phyloP scores from a whole-genome alignment of 1,140 invertebrate species.

The Brachionus paranguensis region DNA sequence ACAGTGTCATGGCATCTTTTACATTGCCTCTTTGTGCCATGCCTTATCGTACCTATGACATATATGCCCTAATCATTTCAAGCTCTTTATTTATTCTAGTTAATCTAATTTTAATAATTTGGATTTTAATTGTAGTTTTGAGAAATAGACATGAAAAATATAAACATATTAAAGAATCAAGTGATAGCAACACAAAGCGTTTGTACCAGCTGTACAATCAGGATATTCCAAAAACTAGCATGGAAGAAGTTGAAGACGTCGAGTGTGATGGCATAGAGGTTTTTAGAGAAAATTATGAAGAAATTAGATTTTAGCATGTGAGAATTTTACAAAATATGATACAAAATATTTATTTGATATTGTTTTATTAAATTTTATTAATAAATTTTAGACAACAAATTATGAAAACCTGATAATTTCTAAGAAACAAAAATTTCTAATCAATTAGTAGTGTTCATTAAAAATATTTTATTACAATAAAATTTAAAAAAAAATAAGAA shows the following conservation, averaged over 20 bases:
- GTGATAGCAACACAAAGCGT: background rate
- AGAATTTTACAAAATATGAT: no score
- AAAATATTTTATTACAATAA: no score
- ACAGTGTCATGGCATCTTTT: background rate
- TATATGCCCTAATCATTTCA: background rate
- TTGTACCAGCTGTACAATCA: background rate
- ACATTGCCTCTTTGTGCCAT: background rate
- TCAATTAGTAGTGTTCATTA: no score
- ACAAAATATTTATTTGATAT: no score
- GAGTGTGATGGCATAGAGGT: no score
- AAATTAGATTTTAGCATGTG: background rate
- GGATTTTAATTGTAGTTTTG: background rate
- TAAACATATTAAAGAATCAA: background rate
- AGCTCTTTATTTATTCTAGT: background rate
- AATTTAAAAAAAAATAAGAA: no score
- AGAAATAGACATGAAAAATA: background rate
- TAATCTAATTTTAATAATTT: background rate
- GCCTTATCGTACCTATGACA: background rate
- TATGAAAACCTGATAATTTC: no score
- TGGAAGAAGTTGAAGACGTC: background rate
- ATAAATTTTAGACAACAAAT: no score
- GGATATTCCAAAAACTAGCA: background rate
- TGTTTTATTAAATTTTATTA: no score
- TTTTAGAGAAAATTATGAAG: background rate
- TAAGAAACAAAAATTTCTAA: no score